These are phyloP conservation scores for Minunthozetes semirufus DNA, from an alignment of 2,888 invertebrate genomes.

Conservation along the genomic window DNA sequence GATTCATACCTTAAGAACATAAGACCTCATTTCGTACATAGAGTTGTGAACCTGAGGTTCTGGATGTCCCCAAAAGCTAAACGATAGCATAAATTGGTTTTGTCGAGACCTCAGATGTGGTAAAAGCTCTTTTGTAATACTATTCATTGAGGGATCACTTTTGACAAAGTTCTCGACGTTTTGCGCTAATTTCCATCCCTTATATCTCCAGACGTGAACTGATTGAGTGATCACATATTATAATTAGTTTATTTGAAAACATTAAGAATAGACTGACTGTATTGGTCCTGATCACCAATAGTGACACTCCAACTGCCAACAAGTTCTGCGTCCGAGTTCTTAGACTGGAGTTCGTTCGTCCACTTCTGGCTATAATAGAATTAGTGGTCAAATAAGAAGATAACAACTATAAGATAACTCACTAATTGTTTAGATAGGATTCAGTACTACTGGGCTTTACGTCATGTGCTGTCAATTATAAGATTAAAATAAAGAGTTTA, in stretches of 20 bases:
- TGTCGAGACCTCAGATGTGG: constrained; percentile 63
- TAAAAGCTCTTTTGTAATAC: constrained; percentile 46
- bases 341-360: constrained; percentile 60
- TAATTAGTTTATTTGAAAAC: neutral
- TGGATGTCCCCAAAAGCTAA: constrained; percentile 90
- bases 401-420: constrained; percentile 51
- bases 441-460: constrained; percentile 80
- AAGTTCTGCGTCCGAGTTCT: constrained; percentile 68
- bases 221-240: constrained; percentile 44
- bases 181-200: constrained; percentile 65
- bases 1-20: constrained; percentile 69
- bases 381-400: neutral
- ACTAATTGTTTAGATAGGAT: constrained; percentile 84
- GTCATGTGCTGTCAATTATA: constrained; percentile 62
- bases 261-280: constrained; percentile 51
- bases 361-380: constrained; percentile 61
- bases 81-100: constrained; percentile 84
- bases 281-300: constrained; percentile 92
- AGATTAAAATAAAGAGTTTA: neutral
- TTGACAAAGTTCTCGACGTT: constrained; percentile 46
- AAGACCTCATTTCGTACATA: constrained; percentile 87
- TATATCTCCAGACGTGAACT: constrained; percentile 91
- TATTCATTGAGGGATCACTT: constrained; percentile 45
- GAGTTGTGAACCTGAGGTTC: constrained; percentile 65
- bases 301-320: constrained; percentile 94